These are phyloP conservation scores for Parazoanthus atlanticus DNA, from an alignment of 92 coral and sea anemone species.

Conservation along the genomic window DNA sequence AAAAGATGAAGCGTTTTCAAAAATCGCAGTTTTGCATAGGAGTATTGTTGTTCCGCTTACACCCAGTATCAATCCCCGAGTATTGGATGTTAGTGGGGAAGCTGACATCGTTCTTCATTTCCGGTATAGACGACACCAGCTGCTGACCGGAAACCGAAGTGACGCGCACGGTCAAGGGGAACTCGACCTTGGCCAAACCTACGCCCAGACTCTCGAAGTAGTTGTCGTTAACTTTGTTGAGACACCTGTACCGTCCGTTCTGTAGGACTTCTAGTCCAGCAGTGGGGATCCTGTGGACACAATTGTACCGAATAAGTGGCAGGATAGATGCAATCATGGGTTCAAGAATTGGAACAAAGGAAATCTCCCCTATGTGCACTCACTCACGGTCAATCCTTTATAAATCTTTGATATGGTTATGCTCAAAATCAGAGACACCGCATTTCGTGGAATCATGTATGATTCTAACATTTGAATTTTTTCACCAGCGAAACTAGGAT, in stretches of 20 bases:
- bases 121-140: constrained; percentile 55
- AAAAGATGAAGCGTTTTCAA: not conserved
- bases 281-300: constrained; percentile 70
- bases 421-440: too few species aligned
- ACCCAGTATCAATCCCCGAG: constrained; percentile 64
- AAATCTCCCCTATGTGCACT: too few species aligned
- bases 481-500: too few species aligned
- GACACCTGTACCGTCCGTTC: constrained; percentile 69
- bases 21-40: not conserved
- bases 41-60: not conserved
- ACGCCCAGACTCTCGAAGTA: constrained; percentile 67
- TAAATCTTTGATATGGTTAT: too few species aligned
- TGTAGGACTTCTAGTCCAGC: constrained; percentile 78
- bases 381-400: too few species aligned
- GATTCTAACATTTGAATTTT: too few species aligned
- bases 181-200: constrained; percentile 64
- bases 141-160: constrained; percentile 84
- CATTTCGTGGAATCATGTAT: too few species aligned
- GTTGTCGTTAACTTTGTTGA: constrained; percentile 70
- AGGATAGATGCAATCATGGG: too few species aligned
- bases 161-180: constrained; percentile 74
- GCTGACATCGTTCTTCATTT: constrained; percentile 68
- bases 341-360: too few species aligned
- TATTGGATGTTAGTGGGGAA: constrained; percentile 68
- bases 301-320: not conserved